phyloP scores from a whole-genome alignment of 2,113 vertebrate species.

The Piaya cayana region DNA sequence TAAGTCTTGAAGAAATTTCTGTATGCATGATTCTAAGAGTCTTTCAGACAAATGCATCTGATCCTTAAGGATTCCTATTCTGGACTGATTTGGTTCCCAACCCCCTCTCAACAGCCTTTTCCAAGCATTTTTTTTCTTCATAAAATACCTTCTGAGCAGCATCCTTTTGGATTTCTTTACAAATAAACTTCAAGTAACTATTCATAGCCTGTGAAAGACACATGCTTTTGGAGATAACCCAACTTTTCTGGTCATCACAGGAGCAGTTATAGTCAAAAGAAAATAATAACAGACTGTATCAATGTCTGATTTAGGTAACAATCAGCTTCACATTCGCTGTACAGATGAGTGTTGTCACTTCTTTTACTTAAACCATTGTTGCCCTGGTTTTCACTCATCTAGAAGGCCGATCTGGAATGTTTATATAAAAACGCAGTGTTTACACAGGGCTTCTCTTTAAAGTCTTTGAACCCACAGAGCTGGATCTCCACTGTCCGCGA shows the following conservation, averaged over 20 bases:
- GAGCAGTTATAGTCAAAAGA: not conserved
- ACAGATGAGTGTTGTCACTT: not conserved
- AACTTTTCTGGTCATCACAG: not conserved
- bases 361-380: not conserved
- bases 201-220: not conserved
- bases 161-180: not conserved
- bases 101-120: not conserved
- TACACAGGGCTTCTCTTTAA: not conserved
- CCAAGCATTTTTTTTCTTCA: not conserved
- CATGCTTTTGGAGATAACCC: not conserved
- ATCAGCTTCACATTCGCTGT: not conserved
- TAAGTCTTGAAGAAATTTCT: not conserved
- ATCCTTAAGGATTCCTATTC: not conserved
- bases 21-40: too few relatives aligned
- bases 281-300: not conserved
- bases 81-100: not conserved
- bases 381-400: not conserved
- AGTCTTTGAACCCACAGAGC: conserved; percentile 1
- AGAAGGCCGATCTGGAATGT: not conserved
- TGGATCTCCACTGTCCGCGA: not conserved
- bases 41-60: not conserved
- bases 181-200: not conserved
- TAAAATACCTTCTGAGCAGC: not conserved
- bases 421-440: conserved; percentile 17
- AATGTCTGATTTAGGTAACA: not conserved